Evolutionary conservation across 2,113 vertebrate genomes (phyloP).

Genomic region (Lonchura striata): DNA sequence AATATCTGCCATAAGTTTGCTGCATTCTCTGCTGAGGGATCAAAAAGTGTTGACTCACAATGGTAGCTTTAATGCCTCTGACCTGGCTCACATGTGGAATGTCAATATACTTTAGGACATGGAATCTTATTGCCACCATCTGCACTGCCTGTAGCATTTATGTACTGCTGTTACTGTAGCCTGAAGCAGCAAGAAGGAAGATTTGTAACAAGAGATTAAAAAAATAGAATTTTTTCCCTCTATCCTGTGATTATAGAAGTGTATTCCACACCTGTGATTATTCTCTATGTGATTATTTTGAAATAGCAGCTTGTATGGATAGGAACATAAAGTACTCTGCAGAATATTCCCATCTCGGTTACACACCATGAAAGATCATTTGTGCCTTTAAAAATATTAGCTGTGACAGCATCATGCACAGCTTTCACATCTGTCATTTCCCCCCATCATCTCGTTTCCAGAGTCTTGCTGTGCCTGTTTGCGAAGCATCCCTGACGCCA

Average conservation of each 20-base stretch:
- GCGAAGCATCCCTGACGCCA: neutral
- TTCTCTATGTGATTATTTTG: neutral
- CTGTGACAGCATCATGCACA: accelerated
- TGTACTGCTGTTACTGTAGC: neutral
- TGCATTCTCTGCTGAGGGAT: neutral
- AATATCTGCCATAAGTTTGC: neutral
- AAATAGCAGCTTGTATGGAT: neutral
- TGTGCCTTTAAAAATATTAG: neutral
- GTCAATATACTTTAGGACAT: neutral
- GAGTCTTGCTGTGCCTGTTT: neutral
- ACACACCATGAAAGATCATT: neutral
- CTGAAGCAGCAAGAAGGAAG: neutral
- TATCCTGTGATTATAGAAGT: neutral
- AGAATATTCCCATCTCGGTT: neutral
- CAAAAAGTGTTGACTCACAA: neutral
- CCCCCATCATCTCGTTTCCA: neutral
- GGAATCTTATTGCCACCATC: neutral
- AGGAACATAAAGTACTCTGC: neutral
- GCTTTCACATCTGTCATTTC: neutral
- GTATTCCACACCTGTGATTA: neutral
- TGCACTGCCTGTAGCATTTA: neutral
- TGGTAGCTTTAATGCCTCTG: neutral
- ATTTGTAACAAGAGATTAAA: neutral
- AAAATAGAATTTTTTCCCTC: neutral
- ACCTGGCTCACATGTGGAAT: neutral